Percentiles rank a stretch among this genome's conserved stretches.
Evolutionary conservation across 2,888 invertebrate species (phyloP).

Genomic region (Drosophila fulvimacula): DNA sequence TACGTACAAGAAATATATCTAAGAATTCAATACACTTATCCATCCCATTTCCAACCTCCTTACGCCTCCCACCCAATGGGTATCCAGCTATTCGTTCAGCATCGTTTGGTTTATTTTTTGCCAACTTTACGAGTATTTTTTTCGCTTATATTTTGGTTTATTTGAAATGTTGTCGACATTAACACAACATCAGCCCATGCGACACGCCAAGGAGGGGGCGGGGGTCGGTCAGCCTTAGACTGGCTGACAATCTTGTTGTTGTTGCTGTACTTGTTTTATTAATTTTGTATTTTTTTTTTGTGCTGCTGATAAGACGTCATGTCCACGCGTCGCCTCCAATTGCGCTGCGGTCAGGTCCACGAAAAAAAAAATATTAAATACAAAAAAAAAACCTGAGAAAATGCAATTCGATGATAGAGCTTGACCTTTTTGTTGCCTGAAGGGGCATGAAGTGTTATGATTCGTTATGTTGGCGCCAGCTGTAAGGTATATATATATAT

Average conservation of each 20-base stretch:
- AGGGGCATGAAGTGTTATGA: constrained; percentile 1
- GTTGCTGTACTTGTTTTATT: constrained; percentile 5
- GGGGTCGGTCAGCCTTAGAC: constrained; percentile 22
- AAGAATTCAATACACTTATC: background rate
- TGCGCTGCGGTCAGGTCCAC: constrained; percentile 41
- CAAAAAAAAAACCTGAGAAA: constrained; percentile 18
- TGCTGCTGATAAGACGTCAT: constrained; percentile 57
- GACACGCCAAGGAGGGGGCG: constrained; percentile 9
- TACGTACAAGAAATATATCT: background rate
- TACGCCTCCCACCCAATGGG: constrained; percentile 7
- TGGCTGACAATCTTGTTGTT: constrained; percentile 5
- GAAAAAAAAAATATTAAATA: constrained; percentile 5
- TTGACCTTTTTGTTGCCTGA: constrained; percentile 43
- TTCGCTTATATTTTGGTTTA: constrained; percentile 40
- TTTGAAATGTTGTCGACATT: constrained; percentile 53
- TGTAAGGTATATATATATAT: too few species aligned
- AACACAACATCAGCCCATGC: constrained; percentile 30
- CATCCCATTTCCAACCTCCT: background rate
- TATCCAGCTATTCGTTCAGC: constrained; percentile 21
- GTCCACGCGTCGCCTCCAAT: constrained; percentile 54
- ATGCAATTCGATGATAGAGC: constrained; percentile 46
- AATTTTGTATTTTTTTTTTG: constrained; percentile 1
- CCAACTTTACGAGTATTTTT: constrained; percentile 11
- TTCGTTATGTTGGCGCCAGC: constrained; percentile 15
- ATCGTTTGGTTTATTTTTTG: constrained; percentile 1